phyloP scores from a whole-genome alignment of 2,888 invertebrate species.

The Chrysina gloriosa region DNA sequence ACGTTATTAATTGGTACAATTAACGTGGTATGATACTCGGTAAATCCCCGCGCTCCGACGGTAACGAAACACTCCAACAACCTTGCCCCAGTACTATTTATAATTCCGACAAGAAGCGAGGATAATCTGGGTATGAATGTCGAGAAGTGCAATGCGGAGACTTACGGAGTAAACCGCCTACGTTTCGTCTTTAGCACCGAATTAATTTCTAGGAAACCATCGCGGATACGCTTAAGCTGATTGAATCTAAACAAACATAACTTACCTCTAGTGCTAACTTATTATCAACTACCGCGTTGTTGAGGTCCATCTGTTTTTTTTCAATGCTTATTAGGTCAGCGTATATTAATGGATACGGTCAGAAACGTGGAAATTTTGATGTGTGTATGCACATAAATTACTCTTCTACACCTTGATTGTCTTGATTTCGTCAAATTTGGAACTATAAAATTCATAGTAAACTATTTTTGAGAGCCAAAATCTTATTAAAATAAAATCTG shows the following conservation, averaged over 20 bases:
- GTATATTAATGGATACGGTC: too few species aligned
- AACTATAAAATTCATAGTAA: too few species aligned
- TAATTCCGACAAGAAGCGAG: slow-evolving; percentile 16
- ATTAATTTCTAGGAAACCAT: slow-evolving; percentile 13
- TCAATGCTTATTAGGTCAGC: background rate
- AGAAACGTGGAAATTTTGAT: too few species aligned
- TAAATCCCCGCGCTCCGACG: background rate
- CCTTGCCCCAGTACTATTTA: slow-evolving; percentile 5
- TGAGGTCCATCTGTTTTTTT: background rate
- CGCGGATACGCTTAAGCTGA: slow-evolving; percentile 9
- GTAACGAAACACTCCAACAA: background rate
- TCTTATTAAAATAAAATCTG: too few species aligned
- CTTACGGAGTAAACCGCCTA: slow-evolving; percentile 13
- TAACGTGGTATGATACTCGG: background rate
- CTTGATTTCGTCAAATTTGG: too few species aligned
- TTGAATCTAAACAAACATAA: slow-evolving; percentile 16
- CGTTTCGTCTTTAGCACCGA: slow-evolving; percentile 10
- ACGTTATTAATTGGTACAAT: slow-evolving; percentile 20
- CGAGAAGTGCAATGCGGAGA: background rate
- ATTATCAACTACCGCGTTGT: background rate
- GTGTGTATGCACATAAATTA: too few species aligned
- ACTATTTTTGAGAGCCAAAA: too few species aligned
- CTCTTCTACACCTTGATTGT: too few species aligned
- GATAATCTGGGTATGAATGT: slow-evolving; percentile 17
- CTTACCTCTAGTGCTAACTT: slow-evolving; percentile 8